Evolutionary conservation across 2,888 invertebrate species (phyloP).

Genomic region (Peribatodes rhomboidaria): DNA sequence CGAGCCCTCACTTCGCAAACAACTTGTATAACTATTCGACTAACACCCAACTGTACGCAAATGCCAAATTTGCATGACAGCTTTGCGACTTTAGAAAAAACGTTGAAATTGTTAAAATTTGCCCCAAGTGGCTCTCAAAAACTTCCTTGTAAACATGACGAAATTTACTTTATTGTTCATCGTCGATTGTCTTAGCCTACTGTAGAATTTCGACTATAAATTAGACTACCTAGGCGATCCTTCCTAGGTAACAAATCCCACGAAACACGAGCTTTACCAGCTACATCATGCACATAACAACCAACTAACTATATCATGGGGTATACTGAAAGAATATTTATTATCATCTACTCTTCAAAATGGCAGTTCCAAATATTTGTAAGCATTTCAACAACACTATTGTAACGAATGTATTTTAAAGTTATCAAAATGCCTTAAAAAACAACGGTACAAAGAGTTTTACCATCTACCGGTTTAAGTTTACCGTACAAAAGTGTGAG

Average conservation of each 20-base stretch:
- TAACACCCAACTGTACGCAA: no score
- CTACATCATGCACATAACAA: slow-evolving; percentile 25
- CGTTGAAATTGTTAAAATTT: not conserved
- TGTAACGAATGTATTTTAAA: no score
- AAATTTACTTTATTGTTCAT: not conserved
- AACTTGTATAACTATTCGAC: no score
- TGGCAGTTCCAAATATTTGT: slow-evolving; percentile 58
- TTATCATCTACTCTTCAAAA: slow-evolving; percentile 27
- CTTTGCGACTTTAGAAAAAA: not conserved
- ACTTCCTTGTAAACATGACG: not conserved
- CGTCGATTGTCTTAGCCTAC: slow-evolving; percentile 9
- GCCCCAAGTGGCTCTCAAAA: not conserved
- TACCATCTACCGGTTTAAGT: not conserved
- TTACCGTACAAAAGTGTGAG: not conserved
- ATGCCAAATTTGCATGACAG: no score
- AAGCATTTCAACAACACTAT: no score
- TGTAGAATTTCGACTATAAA: not conserved
- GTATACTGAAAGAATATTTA: slow-evolving; percentile 6
- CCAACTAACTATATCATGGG: slow-evolving; percentile 10
- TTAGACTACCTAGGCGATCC: slow-evolving; percentile 70
- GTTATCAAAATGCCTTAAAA: slow-evolving; percentile 45
- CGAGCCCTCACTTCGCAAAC: no score
- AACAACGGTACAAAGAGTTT: slow-evolving; percentile 30
- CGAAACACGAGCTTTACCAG: not conserved
- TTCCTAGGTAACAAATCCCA: slow-evolving; percentile 58